phyloP scores from a whole-genome alignment of 2,888 invertebrate species.

The Sminthurinus aureus region DNA sequence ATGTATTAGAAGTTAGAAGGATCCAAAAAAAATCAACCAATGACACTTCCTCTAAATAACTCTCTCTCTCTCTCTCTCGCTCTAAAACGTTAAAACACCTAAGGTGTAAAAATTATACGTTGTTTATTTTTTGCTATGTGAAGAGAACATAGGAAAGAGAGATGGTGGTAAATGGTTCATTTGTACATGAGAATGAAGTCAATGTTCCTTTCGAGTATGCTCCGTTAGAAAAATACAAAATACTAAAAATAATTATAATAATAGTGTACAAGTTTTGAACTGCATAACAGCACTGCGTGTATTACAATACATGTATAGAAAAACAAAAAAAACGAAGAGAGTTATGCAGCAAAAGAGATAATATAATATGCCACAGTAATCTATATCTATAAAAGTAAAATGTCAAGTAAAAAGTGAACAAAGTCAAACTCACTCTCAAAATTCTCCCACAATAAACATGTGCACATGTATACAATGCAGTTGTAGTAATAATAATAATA shows the following conservation, averaged over 20 bases:
- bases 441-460: constrained; percentile 28
- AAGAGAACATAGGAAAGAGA: not conserved
- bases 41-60: not conserved
- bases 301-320: not conserved
- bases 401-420: constrained; percentile 11
- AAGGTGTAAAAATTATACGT: not conserved
- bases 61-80: not conserved
- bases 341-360: not conserved
- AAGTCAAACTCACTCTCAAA: not conserved
- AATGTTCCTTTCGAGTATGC: not conserved
- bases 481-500: constrained; percentile 11
- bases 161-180: constrained; percentile 7
- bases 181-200: not conserved
- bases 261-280: not conserved
- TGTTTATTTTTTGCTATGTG: not conserved
- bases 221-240: not conserved
- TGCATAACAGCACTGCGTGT: not conserved
- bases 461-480: not conserved
- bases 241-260: not conserved
- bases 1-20: not conserved
- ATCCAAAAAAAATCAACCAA: not conserved
- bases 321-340: not conserved
- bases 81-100: not conserved
- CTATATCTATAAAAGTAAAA: not conserved
- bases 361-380: not conserved